A percentile compares a stretch with the other conserved stretches of the same genome.
Conservation (phyloP, 1,140 invertebrate species). For the Cardiocondyla obscurior region DNA sequence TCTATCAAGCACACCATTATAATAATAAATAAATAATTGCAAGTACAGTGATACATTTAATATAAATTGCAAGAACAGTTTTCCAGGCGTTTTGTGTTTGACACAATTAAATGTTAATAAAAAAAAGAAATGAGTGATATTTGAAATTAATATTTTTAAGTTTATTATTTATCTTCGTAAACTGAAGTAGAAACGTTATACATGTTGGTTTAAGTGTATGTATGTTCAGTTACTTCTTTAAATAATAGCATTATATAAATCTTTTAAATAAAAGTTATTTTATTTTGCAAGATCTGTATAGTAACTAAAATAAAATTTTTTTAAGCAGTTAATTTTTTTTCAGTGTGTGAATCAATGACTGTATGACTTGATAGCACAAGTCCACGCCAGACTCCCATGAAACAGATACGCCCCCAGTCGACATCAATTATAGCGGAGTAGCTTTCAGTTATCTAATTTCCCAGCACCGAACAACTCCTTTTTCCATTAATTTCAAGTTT, state of each 20-base stretch:
- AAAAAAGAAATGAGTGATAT: background rate
- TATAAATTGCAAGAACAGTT: background rate
- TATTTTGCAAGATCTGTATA: background rate
- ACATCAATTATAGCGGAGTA: slow-evolving; percentile 26
- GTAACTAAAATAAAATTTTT: background rate
- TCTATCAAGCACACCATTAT: slow-evolving; percentile 14
- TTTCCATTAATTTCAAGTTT: background rate
- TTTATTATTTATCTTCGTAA: background rate
- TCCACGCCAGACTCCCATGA: background rate
- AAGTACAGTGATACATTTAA: slow-evolving; percentile 12
- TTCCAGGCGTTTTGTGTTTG: background rate
- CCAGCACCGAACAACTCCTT: background rate
- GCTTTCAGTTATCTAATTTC: background rate
- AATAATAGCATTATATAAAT: background rate
- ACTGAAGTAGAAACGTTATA: background rate
- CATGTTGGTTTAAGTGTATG: background rate
- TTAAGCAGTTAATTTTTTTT: too few relatives aligned
- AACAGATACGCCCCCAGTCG: slow-evolving; percentile 62
- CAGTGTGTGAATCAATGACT: background rate
- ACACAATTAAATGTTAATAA: slow-evolving; percentile 17
- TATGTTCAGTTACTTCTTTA: background rate
- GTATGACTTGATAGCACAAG: background rate
- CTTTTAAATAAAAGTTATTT: background rate
- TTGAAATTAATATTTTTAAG: background rate
- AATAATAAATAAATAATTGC: slow-evolving; percentile 13